A percentile compares a stretch with the other conserved stretches of the same genome.
Evolutionary conservation across 35 echinoderm and acorn worm species (phyloP).

Genomic region (Anneissia japonica): DNA sequence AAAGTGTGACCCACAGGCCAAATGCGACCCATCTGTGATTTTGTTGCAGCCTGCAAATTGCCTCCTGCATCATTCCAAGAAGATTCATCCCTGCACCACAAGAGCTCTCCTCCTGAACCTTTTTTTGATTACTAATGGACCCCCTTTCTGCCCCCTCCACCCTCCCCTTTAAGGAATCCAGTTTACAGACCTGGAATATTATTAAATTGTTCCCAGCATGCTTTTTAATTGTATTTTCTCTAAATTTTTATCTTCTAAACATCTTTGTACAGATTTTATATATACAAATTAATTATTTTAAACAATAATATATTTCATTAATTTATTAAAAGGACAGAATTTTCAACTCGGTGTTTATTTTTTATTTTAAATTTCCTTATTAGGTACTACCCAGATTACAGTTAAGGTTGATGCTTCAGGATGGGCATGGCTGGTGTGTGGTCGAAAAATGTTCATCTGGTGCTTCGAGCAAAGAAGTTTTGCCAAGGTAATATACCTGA

Average conservation of each 20-base stretch:
- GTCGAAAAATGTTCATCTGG: conserved; percentile 87
- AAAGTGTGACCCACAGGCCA: too few species aligned
- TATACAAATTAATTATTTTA: background rate
- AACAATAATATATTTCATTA: background rate
- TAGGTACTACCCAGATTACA: conserved; percentile 75
- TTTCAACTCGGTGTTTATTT: background rate
- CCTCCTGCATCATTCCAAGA: too few species aligned
- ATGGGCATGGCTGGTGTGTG: conserved; percentile 94
- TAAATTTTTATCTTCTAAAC: too few species aligned
- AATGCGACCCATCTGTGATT: too few species aligned
- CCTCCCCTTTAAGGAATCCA: too few species aligned
- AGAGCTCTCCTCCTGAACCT: too few species aligned
- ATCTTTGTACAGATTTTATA: background rate
- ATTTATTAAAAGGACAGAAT: background rate
- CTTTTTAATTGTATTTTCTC: background rate
- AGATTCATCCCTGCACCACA: too few species aligned
- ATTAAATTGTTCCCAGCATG: too few species aligned
- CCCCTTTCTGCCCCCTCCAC: too few species aligned
- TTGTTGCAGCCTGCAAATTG: too few species aligned
- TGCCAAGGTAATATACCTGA: conserved; percentile 42
- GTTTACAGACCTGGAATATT: background rate
- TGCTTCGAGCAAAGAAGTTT: conserved; percentile 73
- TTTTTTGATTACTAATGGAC: too few species aligned
- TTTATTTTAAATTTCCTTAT: conserved; percentile 10
- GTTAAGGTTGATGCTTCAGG: conserved; percentile 66